phyloP scores from a whole-genome alignment of 1,140 invertebrate species.

The Vanessa atalanta region DNA sequence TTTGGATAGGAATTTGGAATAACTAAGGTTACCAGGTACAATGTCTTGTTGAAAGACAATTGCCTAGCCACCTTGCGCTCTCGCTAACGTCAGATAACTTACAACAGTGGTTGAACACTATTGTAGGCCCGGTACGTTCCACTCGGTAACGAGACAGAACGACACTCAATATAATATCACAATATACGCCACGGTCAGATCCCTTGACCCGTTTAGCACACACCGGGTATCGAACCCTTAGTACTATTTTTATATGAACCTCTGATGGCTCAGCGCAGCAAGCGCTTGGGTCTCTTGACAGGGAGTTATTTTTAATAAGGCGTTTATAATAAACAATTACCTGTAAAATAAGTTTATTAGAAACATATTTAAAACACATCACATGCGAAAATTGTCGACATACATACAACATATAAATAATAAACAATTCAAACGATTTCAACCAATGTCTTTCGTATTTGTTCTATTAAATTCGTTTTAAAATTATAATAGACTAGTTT shows the following conservation, averaged over 20 bases:
- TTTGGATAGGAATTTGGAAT: neutral
- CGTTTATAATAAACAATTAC: conserved; percentile 43
- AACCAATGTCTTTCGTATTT: conserved; percentile 35
- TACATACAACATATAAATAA: conserved; percentile 14
- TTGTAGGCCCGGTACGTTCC: conserved; percentile 57
- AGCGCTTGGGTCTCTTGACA: conserved; percentile 67
- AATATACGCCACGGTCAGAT: conserved; percentile 55
- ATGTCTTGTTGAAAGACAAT: conserved; percentile 79
- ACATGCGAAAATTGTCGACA: neutral
- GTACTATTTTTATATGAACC: conserved; percentile 72
- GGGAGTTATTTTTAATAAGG: conserved; percentile 41
- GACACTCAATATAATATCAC: conserved; percentile 42
- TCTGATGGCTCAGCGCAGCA: conserved; percentile 52
- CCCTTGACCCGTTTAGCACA: conserved; percentile 69
- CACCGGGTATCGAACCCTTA: conserved; percentile 64
- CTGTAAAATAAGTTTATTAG: conserved; percentile 58
- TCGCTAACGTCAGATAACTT: conserved; percentile 62
- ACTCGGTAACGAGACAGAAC: conserved; percentile 50
- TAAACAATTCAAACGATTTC: conserved; percentile 2
- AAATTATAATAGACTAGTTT: too few species aligned
- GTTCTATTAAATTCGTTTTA: too few species aligned
- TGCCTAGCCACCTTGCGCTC: conserved; percentile 66
- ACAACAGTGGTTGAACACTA: conserved; percentile 72
- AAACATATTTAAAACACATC: conserved; percentile 27
- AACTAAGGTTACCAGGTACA: conserved; percentile 63